These are phyloP conservation scores for Limnothrissa miodon DNA, from an alignment of 2,113 vertebrate genomes.

Conservation along the genomic window DNA sequence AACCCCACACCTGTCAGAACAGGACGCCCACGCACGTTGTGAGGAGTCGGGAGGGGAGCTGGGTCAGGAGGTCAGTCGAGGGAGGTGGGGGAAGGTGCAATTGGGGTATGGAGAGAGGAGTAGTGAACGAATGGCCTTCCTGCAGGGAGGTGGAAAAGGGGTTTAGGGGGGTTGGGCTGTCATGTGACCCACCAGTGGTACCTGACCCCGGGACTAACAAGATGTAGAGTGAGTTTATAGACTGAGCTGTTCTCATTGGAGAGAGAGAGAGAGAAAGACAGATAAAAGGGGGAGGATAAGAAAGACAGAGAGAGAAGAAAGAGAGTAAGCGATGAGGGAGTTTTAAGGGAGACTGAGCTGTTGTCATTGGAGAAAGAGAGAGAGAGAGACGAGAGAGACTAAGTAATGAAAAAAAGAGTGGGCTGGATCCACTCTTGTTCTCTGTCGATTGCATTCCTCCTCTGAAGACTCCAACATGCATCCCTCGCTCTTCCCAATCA, in stretches of 20 bases:
- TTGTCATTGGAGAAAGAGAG: background rate
- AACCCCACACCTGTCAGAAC: conserved; percentile 5
- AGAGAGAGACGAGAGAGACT: background rate
- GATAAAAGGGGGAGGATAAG: too few relatives aligned
- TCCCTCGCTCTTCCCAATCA: conserved; percentile 42
- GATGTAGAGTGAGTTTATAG: background rate
- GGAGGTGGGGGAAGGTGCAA: background rate
- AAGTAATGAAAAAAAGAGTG: background rate
- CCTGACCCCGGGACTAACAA: background rate
- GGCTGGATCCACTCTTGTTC: background rate
- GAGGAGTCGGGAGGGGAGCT: conserved; percentile 8
- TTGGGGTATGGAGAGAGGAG: background rate
- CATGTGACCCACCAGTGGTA: background rate
- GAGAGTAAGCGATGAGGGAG: background rate
- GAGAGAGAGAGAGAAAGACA: conserved; percentile 2
- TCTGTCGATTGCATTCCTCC: background rate
- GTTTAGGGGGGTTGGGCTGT: background rate
- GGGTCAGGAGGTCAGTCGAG: background rate
- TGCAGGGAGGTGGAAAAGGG: background rate
- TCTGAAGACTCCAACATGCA: conserved; percentile 21
- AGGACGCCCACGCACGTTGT: background rate
- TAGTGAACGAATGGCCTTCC: background rate
- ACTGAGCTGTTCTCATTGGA: background rate
- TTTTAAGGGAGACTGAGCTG: background rate
- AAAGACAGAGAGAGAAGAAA: background rate